Evolutionary conservation across 2,113 vertebrate genomes (phyloP).

Genomic region (Sylvietta virens): DNA sequence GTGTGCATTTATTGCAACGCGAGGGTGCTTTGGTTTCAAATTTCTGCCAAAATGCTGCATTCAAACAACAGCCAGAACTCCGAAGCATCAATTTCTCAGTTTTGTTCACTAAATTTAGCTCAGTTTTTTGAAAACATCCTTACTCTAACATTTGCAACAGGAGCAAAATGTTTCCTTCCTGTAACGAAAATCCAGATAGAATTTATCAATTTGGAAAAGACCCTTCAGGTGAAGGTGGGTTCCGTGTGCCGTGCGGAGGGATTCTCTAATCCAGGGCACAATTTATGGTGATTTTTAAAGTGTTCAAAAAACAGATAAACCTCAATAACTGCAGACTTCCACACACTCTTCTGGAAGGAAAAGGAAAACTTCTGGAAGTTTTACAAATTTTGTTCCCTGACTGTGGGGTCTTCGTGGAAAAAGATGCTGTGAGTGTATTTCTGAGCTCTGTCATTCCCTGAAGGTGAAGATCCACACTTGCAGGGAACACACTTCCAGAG

Average conservation of each 20-base stretch:
- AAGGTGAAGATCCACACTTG: fast-evolving
- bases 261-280: fast-evolving
- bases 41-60: not conserved
- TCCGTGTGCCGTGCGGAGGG: not conserved
- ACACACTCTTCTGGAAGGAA: not conserved
- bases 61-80: not conserved
- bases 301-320: too few relatives aligned
- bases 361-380: not conserved
- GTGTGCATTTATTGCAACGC: fast-evolving
- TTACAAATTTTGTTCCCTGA: not conserved
- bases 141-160: not conserved
- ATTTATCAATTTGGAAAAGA: not conserved
- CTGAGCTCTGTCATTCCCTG: not conserved
- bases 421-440: too few relatives aligned
- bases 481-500: not conserved
- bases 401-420: not conserved
- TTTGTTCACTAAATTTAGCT: not conserved
- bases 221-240: not conserved
- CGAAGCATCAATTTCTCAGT: not conserved
- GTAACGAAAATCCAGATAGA: not conserved
- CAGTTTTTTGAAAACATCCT: fast-evolving
- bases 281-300: not conserved
- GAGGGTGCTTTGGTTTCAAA: not conserved
- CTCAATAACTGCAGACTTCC: fast-evolving
- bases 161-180: not conserved